Base-by-base conservation (phyloP, 2,113 vertebrate genomes). In the Emydocephalus ijimae region DNA sequence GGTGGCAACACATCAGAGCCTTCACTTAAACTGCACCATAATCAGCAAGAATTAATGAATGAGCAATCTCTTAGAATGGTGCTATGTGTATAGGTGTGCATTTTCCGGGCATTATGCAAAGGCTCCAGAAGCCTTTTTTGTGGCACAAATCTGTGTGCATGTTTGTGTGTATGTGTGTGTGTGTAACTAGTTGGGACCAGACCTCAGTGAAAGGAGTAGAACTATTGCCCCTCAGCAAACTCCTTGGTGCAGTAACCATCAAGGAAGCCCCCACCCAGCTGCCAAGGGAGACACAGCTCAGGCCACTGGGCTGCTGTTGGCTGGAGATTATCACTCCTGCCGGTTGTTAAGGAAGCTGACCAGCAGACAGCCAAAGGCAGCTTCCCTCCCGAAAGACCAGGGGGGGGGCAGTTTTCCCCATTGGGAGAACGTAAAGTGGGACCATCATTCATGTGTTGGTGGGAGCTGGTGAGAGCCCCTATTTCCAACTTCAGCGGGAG, bases 11-110 rank as follows among this genome's bases (percentile, higher is more conserved):
- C 55, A 87, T 43, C 18, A 34, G 7, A 86, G 87, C 90, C 87
- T 85, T 43, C 54, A 23, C 55, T 85, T 89, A 91, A 61, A 89
- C 90, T 55, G 45, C 74, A 85, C 55, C 48, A 20, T 48, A 91
- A 93, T 87, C 92, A 64, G 45, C 74, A 52, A 87, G 92, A 90
- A 93, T 87, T 64, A 89, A 69, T 85, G 88, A 93, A 93, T 86
- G 87, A 54, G 61, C 91, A 43, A 86, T 48, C 87, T n/a, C 52
- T 91, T 64, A 48, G 5, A 89, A 89, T 34, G 87, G 55, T 4
- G 69, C 87, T 89, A 2, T 21, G 48, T 54, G 56, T n/a, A 64
- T 91, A 88, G 86, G 11, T 39, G n/a, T 29, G 89, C 23, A 45
- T 93, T 64, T 61, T 34, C 87, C 55, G 34, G 18, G n/a, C 55